phyloP scores from a whole-genome alignment of 2,113 vertebrate genomes.

The Litocranius walleri region DNA sequence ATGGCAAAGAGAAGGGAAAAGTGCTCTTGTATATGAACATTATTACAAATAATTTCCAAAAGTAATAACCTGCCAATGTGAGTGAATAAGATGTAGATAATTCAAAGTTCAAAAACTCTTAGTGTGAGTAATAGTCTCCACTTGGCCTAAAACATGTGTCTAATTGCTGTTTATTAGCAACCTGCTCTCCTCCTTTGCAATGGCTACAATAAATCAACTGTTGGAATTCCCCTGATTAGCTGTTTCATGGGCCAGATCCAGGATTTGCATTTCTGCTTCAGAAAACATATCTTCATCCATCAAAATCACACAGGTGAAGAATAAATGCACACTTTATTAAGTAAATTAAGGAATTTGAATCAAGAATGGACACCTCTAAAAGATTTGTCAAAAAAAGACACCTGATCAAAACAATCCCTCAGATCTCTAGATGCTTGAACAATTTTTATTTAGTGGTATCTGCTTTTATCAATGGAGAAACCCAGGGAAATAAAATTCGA shows the following conservation, averaged over 20 bases:
- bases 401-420: not conserved
- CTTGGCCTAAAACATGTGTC: slow-evolving; percentile 1
- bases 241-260: not conserved
- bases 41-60: not conserved
- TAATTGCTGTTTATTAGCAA: slow-evolving; percentile 51
- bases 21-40: not conserved
- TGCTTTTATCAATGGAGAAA: slow-evolving; percentile 11
- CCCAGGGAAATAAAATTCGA: not conserved
- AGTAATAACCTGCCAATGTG: not conserved
- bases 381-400: not conserved
- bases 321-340: not conserved
- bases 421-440: not conserved
- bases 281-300: not conserved
- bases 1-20: not conserved
- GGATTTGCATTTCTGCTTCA: not conserved
- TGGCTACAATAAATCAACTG: slow-evolving; percentile 12
- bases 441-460: not conserved
- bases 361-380: not conserved
- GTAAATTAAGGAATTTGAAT: not conserved
- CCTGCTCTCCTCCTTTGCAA: not conserved
- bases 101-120: slow-evolving; percentile 39
- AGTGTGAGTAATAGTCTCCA: not conserved
- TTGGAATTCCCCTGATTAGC: not conserved
- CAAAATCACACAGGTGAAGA: slow-evolving; percentile 13
- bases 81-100: slow-evolving; percentile 29